phyloP scores from a whole-genome alignment of 2,888 invertebrate species.

The Caenorhabditis plicata region DNA sequence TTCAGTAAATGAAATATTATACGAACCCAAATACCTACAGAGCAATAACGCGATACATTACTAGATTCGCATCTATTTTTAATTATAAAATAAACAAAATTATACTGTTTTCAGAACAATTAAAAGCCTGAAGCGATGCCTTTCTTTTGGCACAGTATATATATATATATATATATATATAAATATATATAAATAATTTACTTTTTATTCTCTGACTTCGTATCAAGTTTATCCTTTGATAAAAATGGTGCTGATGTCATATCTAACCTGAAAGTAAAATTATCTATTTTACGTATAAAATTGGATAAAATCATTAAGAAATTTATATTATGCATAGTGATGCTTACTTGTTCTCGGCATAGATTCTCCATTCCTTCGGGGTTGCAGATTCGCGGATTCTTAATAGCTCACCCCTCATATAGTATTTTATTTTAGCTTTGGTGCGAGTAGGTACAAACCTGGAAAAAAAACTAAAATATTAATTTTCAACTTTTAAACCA shows the following conservation, averaged over 20 bases:
- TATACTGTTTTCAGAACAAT: too few relatives aligned
- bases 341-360: constrained; percentile 26
- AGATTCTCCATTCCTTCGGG: constrained; percentile 31
- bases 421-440: constrained; percentile 47
- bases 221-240: neutral
- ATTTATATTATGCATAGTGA: too few relatives aligned
- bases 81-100: too few relatives aligned
- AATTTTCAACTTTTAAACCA: neutral
- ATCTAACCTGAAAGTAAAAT: constrained; percentile 25
- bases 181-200: too few relatives aligned
- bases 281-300: neutral
- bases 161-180: too few relatives aligned
- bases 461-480: constrained; percentile 2
- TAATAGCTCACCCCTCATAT: constrained; percentile 48
- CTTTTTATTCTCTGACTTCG: neutral
- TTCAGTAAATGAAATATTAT: too few relatives aligned
- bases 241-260: constrained; percentile 31
- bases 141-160: too few relatives aligned
- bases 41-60: too few relatives aligned
- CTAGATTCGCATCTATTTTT: too few relatives aligned
- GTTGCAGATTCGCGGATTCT: constrained; percentile 35
- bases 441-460: constrained; percentile 45
- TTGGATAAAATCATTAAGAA: neutral
- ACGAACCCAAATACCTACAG: too few relatives aligned
- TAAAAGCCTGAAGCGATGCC: too few relatives aligned